Percentiles rank a stretch among this genome's conserved stretches.
Conservation (phyloP, 64 coral and sea anemone genomes). For the Astreopora myriophthalma region DNA sequence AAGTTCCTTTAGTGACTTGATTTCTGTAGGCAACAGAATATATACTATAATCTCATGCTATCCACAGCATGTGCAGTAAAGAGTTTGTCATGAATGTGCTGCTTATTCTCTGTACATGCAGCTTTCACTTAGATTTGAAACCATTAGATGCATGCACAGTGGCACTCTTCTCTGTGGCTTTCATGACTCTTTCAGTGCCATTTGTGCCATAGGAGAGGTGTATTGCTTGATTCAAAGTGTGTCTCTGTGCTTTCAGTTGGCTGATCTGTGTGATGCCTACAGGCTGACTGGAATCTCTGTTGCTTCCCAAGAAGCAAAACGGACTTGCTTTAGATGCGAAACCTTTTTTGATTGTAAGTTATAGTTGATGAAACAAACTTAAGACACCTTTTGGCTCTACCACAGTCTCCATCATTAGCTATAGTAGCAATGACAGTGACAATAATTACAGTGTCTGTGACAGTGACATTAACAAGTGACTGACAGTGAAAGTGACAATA, state of each 20-base stretch:
- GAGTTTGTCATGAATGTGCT: no score
- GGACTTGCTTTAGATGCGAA: constrained; percentile 70
- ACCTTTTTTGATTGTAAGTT: constrained; percentile 82
- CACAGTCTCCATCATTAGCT: no score
- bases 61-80: no score
- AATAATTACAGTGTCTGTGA: not conserved
- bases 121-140: no score
- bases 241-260: constrained; percentile 34
- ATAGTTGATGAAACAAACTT: not conserved
- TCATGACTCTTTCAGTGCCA: not conserved
- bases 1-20: no score
- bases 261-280: constrained; percentile 69
- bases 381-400: not conserved
- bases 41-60: no score
- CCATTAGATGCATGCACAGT: no score
- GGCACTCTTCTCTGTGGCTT: not conserved
- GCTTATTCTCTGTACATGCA: no score
- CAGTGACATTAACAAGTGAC: no score
- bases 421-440: not conserved
- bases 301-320: constrained; percentile 65
- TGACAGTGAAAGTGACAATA: no score
- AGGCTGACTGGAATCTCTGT: constrained; percentile 74
- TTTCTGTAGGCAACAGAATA: no score
- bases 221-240: not conserved
- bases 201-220: not conserved